Base-by-base conservation (phyloP, 2,797 vertebrate genomes). In the Phaenicophaeus curvirostris region DNA sequence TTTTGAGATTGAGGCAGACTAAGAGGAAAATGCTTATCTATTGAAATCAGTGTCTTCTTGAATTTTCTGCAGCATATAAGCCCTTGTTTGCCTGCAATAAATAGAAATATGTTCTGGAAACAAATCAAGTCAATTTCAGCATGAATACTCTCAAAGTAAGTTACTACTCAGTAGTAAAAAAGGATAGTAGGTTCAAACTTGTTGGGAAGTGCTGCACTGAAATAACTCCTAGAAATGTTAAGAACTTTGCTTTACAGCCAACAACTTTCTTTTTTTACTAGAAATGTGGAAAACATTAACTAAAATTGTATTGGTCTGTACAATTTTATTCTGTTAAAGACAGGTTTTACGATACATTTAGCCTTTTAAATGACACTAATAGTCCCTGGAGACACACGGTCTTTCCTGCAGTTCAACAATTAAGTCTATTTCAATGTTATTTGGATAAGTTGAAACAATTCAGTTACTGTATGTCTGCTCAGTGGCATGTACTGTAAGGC, bases 301-400 rank as follows among this genome's bases (percentile, higher is more conserved):
- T 97, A 97, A 98, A 98, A 98, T 98, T 98, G 97, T 98, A 97
- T 97, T 98, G 98, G 97, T 97, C 98, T 98, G 97, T 97, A 97
- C 97, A 98, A 97, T 98, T 98, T 98, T 98, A 98, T 98, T 97
- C 96, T 63, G 87, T 91, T 98, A 98, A 97, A 98, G 98, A 98
- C 98, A 98, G 97, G 97, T 98, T 98, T 98, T 98, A 97, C 98
- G 97, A 98, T 98, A 98, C 98, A 97, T 98, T 98, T 98, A 98
- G 97, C 97, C 97, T 96, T 98, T 98, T 98, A 98, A 98, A 98
- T 98, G 98, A 98, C 98, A 98, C 97, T 98, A 98, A 98, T 98
- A 98, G 98, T 97, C 98, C 91, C 98, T 74, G 79, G 98, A 96
- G 98, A 98, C 97, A 88, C 96, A 82, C 76, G 96, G 97, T 94